Percentiles rank a stretch among this genome's conserved stretches.
These are phyloP conservation scores for Papilio aristodemus DNA, from an alignment of 1,140 invertebrate genomes.

Conservation along the genomic window DNA sequence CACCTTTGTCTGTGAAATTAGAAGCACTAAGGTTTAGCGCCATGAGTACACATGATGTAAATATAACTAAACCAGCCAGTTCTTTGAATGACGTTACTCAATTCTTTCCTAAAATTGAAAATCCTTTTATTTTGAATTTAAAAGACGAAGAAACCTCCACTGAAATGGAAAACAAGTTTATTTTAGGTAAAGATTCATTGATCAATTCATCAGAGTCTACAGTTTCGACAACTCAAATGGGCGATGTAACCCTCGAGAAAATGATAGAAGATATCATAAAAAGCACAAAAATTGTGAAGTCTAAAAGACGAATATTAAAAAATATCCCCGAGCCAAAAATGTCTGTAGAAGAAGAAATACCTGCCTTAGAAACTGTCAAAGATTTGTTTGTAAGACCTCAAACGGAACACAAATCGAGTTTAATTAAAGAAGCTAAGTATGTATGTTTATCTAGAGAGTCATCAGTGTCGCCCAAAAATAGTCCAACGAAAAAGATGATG, in stretches of 20 bases:
- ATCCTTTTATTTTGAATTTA: conserved; percentile 62
- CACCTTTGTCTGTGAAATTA: conserved; percentile 68
- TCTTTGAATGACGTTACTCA: conserved; percentile 58
- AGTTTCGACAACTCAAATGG: conserved; percentile 75
- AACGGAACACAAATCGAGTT: conserved; percentile 65
- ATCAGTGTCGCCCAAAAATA: conserved; percentile 68
- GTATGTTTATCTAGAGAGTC: conserved; percentile 72
- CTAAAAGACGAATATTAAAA: conserved; percentile 66
- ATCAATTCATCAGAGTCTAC: conserved; percentile 66
- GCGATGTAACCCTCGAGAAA: conserved; percentile 71
- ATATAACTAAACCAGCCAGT: conserved; percentile 58
- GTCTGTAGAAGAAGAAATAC: conserved; percentile 55
- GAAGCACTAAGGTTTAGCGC: conserved; percentile 73
- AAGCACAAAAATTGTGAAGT: conserved; percentile 75
- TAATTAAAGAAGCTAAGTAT: conserved; percentile 73
- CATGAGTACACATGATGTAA: conserved; percentile 67
- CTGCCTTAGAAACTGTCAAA: conserved; percentile 57
- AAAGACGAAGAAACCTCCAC: conserved; percentile 72
- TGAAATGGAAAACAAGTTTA: conserved; percentile 77
- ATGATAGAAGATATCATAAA: conserved; percentile 78
- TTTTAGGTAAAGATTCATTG: conserved; percentile 64
- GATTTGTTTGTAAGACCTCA: conserved; percentile 71
- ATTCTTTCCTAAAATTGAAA: conserved; percentile 70
- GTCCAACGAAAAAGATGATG: conserved; percentile 62
- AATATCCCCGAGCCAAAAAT: conserved; percentile 47